Evolutionary conservation across 2,797 vertebrate species (phyloP).

Genomic region (Hapalemur alaotrensis): DNA sequence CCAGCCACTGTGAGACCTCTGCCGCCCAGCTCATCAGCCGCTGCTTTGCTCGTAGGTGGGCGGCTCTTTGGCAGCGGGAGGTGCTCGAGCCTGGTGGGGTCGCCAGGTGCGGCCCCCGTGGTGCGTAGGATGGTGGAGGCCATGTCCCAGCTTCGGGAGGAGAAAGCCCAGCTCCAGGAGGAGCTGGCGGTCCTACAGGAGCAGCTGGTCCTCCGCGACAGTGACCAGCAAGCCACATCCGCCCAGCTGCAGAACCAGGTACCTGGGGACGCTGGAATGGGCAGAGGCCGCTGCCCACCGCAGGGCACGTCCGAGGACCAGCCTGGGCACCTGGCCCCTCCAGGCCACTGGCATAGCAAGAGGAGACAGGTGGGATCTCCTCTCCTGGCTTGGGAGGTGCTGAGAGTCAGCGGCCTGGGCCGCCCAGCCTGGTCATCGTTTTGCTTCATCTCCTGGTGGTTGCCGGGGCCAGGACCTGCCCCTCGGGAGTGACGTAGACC

Average conservation of each 20-base stretch:
- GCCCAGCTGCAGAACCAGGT: slow-evolving; percentile 91
- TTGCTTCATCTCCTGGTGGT: background rate
- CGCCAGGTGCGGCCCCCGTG: slow-evolving; percentile 66
- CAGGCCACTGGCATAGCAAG: background rate
- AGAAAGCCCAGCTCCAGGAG: slow-evolving; percentile 83
- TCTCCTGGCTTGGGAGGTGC: background rate
- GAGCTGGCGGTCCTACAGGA: slow-evolving; percentile 82
- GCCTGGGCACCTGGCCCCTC: background rate
- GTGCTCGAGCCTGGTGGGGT: slow-evolving; percentile 56
- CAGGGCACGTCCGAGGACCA: background rate
- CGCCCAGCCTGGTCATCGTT: background rate
- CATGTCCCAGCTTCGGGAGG: slow-evolving; percentile 83
- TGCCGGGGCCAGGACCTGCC: background rate
- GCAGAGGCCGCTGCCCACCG: background rate
- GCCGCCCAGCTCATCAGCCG: background rate
- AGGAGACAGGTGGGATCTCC: background rate
- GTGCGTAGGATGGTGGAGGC: slow-evolving; percentile 85
- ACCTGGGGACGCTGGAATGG: slow-evolving; percentile 38
- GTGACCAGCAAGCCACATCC: slow-evolving; percentile 84
- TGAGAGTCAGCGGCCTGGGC: background rate
- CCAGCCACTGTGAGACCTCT: background rate
- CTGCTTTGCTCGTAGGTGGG: slow-evolving; percentile 80
- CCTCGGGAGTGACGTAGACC: rapidly evolving
- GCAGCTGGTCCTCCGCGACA: slow-evolving; percentile 82
- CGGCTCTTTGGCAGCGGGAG: slow-evolving; percentile 81